Evolutionary conservation across 2,888 invertebrate genomes (phyloP).

Genomic region (Aphelenchoides bicaudatus): DNA sequence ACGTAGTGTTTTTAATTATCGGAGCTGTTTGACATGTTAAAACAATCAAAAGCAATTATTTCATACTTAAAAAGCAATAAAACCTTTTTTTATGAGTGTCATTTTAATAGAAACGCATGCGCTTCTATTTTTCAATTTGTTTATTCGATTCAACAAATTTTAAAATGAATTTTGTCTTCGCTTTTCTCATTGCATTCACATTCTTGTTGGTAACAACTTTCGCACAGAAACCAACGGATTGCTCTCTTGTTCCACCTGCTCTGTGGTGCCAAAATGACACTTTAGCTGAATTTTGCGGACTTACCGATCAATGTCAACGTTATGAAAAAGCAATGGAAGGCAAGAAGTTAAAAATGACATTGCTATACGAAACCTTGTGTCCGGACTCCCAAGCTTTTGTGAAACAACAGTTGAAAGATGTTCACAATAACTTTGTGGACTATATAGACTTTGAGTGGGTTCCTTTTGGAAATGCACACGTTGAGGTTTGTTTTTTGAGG

Average conservation of each 20-base stretch:
- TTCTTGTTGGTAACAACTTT: too few species aligned
- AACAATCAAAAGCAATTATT: too few species aligned
- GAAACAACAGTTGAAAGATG: background rate
- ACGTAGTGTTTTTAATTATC: too few species aligned
- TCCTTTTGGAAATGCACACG: slow-evolving; percentile 54
- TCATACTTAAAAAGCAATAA: too few species aligned
- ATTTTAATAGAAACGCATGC: too few species aligned
- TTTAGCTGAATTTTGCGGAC: background rate
- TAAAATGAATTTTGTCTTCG: too few species aligned
- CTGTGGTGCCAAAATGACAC: slow-evolving; percentile 14
- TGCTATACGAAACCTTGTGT: slow-evolving; percentile 32
- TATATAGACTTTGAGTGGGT: slow-evolving; percentile 53
- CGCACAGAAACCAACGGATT: background rate
- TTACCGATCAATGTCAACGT: background rate
- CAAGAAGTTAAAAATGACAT: background rate
- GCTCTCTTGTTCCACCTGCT: slow-evolving; percentile 5
- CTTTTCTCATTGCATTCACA: too few species aligned
- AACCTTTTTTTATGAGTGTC: too few species aligned
- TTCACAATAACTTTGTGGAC: slow-evolving; percentile 34
- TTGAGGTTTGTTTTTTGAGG: slow-evolving; percentile 6
- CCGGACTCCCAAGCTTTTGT: slow-evolving; percentile 50
- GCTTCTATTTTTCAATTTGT: too few species aligned
- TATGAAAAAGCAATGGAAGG: background rate
- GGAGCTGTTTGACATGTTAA: too few species aligned
- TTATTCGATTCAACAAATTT: too few species aligned